These are phyloP conservation scores for Melangyna quadrimaculata DNA, from an alignment of 2,888 invertebrate genomes.

Conservation along the genomic window DNA sequence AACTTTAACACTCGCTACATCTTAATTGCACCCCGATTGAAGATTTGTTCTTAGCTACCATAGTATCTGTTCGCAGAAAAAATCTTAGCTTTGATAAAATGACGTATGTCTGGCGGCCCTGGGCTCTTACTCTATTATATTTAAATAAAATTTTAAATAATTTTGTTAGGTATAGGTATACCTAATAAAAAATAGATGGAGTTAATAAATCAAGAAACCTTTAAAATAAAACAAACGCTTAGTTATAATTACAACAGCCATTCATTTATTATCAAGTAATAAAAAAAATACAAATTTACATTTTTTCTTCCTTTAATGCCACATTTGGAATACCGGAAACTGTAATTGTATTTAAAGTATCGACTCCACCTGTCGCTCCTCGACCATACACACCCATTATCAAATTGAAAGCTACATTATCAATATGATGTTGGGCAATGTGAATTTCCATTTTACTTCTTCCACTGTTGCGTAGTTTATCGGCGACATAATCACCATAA, in stretches of 20 bases:
- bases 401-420: constrained; percentile 34
- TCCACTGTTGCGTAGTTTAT: constrained; percentile 25
- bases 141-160: too few species aligned
- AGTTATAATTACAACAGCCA: neutral
- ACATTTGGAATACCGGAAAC: neutral
- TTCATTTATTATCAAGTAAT: neutral
- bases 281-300: neutral
- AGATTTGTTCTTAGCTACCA: too few species aligned
- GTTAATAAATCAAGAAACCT: too few species aligned
- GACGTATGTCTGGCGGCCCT: too few species aligned
- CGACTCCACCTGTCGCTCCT: neutral
- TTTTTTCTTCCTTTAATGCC: neutral
- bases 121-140: too few species aligned
- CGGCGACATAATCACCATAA: constrained; percentile 37
- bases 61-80: too few species aligned
- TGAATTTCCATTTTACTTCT: neutral
- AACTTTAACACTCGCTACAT: too few species aligned
- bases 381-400: constrained; percentile 34
- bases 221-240: too few species aligned
- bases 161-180: too few species aligned
- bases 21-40: too few species aligned
- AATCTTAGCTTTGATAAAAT: too few species aligned
- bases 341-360: neutral
- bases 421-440: constrained; percentile 44
- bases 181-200: too few species aligned